Base-by-base conservation (phyloP, 2,797 vertebrate genomes). In the Tapera naevia region DNA sequence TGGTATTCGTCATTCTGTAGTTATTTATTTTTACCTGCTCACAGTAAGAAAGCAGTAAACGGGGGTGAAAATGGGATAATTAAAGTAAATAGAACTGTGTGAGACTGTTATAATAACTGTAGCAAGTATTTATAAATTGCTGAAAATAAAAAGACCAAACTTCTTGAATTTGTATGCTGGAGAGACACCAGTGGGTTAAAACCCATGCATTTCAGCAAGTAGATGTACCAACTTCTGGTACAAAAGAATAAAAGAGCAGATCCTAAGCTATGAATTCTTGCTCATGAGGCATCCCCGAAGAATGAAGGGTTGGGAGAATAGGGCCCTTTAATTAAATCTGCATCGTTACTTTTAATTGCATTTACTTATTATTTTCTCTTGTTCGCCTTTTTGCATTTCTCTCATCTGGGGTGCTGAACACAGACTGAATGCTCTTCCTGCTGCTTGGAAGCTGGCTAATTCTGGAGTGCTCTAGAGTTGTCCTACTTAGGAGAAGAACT, bases 321-420 rank as follows among this genome's bases (percentile, higher is more conserved):
- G 75, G 94, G 84, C 92, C 81, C 95, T 95, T 96, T 97, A 97
- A 96, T 97, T 95, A 96, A 96, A 90, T 50, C 88, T 82, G 69
- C 91, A 86, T 96, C 16, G 84, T 93, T 95, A 91, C 79, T 93
- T 95, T 87, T 92, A 97, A 96, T 95, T 96, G 89, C 88, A 57
- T 92, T 95, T 93, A 92, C 93, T 94, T 95, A 75, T 89, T 96
- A 89, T 95, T 97, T 95, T 95, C 84, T 91, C 92, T 76, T 58
- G 67, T 85, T 93, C 22, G 8, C 14, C 5, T 93, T 95, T 97
- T 96, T 96, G 93, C 94, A 97, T 97, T 96, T 94, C 92, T 97
- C 81, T 96, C 95, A 95, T 96, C 93, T 87, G 45, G 35, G 50
- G 53, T 80, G 81, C 69, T 74, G 84, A 87, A 41, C 1, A 2